Base-by-base conservation (phyloP, 2,888 invertebrate species). In the Drosophila pegasa region DNA sequence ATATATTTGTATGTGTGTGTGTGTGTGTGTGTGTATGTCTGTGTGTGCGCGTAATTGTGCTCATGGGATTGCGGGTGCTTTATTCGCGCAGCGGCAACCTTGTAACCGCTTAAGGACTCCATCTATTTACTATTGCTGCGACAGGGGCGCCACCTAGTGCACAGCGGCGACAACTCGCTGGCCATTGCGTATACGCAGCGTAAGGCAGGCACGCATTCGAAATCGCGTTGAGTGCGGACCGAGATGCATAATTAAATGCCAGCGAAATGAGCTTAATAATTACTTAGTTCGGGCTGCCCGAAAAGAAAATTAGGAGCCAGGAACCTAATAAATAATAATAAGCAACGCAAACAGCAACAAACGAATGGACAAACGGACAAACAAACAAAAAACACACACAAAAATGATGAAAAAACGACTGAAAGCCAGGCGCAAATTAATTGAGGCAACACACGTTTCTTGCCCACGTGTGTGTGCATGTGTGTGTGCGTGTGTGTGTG, bases 261-360 rank as follows among this genome's bases (percentile, higher is more conserved):
- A 60, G 43, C 37, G 63, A 64, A 78, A 80, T 85, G 63, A 78
- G 86, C 76, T 75, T 61, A 82, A 80, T 86, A 80, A 80, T 80
- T 80, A 80, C 76, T 71, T 59, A 71, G 52, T 47, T 43, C 38
- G 52, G 50, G 38, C 37, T 45, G 41, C 38, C 52, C 27, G 61
- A 67, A 55, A 31, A 31, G 10, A 57, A 59, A 56, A 65, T 56
- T 31, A 56, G 43, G 43, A 38, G 45, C 48, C 56, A 58, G 67
- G 62, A 64, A 37, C n/a, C 47, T 45, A 61, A 67, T 65, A 59
- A 71, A 70, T 75, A 75, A 67, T 71, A 75, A 71, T 69, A 75
- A 74, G 50, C 54, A 56, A 71, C 40, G 57, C 35, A 65, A 63
- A 71, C 54, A 58, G 45, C 22, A 43, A 27, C 48, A 48, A 40